Evolutionary conservation across 2,797 vertebrate genomes (phyloP).

Genomic region (Zenarchopterus dispar): DNA sequence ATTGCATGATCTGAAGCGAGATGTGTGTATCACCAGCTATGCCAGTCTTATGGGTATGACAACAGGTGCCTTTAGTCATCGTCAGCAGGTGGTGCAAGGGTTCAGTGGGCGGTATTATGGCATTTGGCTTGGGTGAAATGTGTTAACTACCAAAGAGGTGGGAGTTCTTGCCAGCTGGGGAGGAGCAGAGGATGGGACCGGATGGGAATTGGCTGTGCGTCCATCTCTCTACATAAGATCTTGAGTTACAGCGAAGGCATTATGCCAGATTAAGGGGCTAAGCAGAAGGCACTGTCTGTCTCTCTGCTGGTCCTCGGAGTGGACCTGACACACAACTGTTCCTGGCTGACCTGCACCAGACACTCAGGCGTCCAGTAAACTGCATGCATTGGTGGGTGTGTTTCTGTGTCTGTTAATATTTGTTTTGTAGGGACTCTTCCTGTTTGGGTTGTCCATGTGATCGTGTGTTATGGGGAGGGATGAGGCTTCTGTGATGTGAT

Average conservation of each 20-base stretch:
- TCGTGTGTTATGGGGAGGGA: slow-evolving; percentile 25
- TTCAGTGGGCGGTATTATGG: slow-evolving; percentile 28
- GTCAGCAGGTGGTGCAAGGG: slow-evolving; percentile 5
- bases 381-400: slow-evolving; percentile 11
- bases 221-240: slow-evolving; percentile 60
- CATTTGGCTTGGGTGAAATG: slow-evolving; percentile 50
- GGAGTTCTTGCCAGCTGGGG: slow-evolving; percentile 46
- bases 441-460: slow-evolving; percentile 7
- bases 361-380: slow-evolving; percentile 80
- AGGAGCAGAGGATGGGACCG: slow-evolving; percentile 44
- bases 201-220: slow-evolving; percentile 59
- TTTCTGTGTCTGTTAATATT: slow-evolving; percentile 58
- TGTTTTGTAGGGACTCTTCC: slow-evolving; percentile 28
- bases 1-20: slow-evolving; percentile 11
- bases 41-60: slow-evolving; percentile 21
- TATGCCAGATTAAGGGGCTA: slow-evolving; percentile 66
- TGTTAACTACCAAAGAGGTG: slow-evolving; percentile 60
- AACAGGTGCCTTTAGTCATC: slow-evolving; percentile 58
- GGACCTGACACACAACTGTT: slow-evolving; percentile 70
- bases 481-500: slow-evolving; percentile 35
- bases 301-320: slow-evolving; percentile 72
- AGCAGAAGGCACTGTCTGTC: slow-evolving; percentile 70
- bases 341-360: slow-evolving; percentile 68
- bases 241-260: slow-evolving; percentile 69
- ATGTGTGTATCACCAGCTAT: slow-evolving; percentile 9